A percentile compares a stretch with the other conserved stretches of the same genome.
Conservation (phyloP, 2,797 vertebrate species). For the Ptychadena robeensis region DNA sequence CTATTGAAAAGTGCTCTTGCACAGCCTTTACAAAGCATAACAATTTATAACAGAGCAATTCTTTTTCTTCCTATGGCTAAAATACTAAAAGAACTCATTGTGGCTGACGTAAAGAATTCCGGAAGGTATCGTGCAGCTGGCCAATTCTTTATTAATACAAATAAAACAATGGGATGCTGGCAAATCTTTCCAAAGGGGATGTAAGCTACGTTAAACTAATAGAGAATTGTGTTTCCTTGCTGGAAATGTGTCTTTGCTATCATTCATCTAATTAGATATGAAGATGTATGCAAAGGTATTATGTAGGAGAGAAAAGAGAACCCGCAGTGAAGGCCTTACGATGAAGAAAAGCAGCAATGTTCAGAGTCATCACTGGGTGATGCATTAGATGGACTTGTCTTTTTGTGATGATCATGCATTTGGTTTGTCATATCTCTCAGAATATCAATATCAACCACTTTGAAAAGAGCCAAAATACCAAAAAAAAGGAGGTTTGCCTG, state of each 20-base stretch:
- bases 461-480: too few relatives aligned
- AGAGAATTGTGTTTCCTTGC: slow-evolving; percentile 51
- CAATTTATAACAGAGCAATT: slow-evolving; percentile 67
- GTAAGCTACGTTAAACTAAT: slow-evolving; percentile 58
- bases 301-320: slow-evolving; percentile 10
- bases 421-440: too few relatives aligned
- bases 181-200: slow-evolving; percentile 50
- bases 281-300: slow-evolving; percentile 55
- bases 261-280: slow-evolving; percentile 61
- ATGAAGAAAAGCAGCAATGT: background rate
- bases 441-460: too few relatives aligned
- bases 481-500: too few relatives aligned
- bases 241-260: slow-evolving; percentile 39
- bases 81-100: slow-evolving; percentile 59
- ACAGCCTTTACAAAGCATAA: slow-evolving; percentile 64
- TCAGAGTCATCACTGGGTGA: background rate
- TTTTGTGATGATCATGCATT: background rate
- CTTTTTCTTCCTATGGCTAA: slow-evolving; percentile 66
- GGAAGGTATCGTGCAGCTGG: slow-evolving; percentile 61
- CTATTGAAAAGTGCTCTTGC: slow-evolving; percentile 65
- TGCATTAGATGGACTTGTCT: background rate
- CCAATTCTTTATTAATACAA: slow-evolving; percentile 55
- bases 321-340: background rate
- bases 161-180: slow-evolving; percentile 59
- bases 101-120: slow-evolving; percentile 62